Conservation (phyloP, 2,888 invertebrate species). For the Penaeus monodon region DNA sequence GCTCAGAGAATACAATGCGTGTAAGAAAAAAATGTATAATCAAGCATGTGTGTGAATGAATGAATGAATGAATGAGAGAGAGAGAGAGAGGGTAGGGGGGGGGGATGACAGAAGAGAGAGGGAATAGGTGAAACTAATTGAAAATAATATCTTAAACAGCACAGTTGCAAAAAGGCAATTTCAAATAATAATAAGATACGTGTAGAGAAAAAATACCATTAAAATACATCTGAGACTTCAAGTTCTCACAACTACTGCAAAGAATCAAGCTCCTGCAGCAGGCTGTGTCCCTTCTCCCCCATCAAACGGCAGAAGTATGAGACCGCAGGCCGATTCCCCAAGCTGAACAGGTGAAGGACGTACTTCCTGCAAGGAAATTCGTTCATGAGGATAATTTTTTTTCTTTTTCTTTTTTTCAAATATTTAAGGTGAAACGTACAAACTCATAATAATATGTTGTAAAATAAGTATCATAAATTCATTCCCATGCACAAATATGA, state of each 20-base stretch:
- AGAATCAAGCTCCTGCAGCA: constrained; percentile 53
- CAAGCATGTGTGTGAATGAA: too few relatives aligned
- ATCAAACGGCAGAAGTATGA: constrained; percentile 54
- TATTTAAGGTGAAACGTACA: not conserved
- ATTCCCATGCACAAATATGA: not conserved
- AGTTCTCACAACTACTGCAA: constrained; percentile 26
- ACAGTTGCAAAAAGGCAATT: too few relatives aligned
- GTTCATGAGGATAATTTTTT: too few relatives aligned
- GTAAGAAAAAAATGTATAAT: too few relatives aligned
- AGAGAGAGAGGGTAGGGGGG: not conserved
- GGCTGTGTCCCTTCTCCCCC: constrained; percentile 53
- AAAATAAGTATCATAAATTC: too few relatives aligned
- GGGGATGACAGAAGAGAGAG: not conserved
- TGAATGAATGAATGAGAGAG: too few relatives aligned
- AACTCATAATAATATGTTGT: too few relatives aligned
- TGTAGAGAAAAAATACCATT: too few relatives aligned
- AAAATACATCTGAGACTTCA: too few relatives aligned
- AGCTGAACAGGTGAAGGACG: constrained; percentile 58
- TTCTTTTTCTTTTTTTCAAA: not conserved
- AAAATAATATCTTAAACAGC: too few relatives aligned
- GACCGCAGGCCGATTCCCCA: constrained; percentile 60
- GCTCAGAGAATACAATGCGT: too few relatives aligned
- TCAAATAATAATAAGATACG: not conserved
- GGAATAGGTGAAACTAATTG: not conserved
- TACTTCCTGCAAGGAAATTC: constrained; percentile 51